These are phyloP conservation scores for Drosophila barbarae DNA, from an alignment of 2,888 invertebrate genomes.

Conservation along the genomic window DNA sequence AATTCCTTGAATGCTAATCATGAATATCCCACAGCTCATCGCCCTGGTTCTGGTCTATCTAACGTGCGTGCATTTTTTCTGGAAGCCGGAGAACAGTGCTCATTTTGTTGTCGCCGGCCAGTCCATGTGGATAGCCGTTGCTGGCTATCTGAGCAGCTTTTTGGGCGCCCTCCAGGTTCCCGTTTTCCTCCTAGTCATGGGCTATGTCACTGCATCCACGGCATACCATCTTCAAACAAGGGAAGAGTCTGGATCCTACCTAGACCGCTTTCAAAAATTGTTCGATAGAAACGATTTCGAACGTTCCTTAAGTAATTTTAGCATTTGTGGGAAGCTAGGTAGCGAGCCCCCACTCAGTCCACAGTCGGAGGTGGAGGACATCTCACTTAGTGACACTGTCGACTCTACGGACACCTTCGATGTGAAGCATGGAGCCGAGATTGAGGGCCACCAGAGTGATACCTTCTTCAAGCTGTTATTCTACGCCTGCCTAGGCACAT, in stretches of 20 bases:
- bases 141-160: constrained; percentile 87
- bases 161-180: constrained; percentile 89
- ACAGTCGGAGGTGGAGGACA: constrained; percentile 73
- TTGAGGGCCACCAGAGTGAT: constrained; percentile 82
- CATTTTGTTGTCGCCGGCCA: constrained; percentile 86
- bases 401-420: constrained; percentile 71
- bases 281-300: constrained; percentile 75
- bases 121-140: constrained; percentile 87
- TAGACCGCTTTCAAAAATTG: constrained; percentile 72
- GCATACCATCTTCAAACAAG: constrained; percentile 78
- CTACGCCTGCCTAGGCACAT: constrained; percentile 90
- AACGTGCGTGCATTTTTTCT: constrained; percentile 85
- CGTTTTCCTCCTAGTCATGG: constrained; percentile 85
- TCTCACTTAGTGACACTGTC: constrained; percentile 74
- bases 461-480: constrained; percentile 88
- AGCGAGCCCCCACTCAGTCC: constrained; percentile 44
- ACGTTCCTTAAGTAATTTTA: constrained; percentile 75
- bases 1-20: background rate
- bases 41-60: constrained; percentile 86
- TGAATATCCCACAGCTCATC: constrained; percentile 82
- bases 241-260: constrained; percentile 64
- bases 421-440: constrained; percentile 60
- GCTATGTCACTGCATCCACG: constrained; percentile 79
- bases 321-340: constrained; percentile 72
- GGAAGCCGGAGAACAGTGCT: constrained; percentile 86